Evolutionary conservation across 2,888 invertebrate species (phyloP).

Genomic region (Corythucha ciliata): DNA sequence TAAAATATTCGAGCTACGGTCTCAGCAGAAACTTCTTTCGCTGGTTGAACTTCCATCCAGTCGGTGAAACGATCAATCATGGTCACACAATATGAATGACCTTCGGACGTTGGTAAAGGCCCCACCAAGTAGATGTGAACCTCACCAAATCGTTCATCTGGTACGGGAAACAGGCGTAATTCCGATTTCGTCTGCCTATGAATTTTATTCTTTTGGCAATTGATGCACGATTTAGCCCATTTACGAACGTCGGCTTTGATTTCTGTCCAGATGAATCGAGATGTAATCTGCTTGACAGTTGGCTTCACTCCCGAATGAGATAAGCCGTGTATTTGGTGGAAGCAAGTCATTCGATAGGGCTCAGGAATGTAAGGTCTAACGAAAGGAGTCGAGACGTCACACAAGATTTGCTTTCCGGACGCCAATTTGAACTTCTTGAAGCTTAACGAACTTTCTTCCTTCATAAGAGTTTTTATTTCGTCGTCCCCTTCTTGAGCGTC

Average conservation of each 20-base stretch:
- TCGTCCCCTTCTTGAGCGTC: not conserved
- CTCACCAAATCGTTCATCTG: constrained; percentile 39
- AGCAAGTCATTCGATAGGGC: constrained; percentile 4
- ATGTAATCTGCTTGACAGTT: constrained; percentile 17
- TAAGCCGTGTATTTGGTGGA: constrained; percentile 6
- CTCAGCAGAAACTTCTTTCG: constrained; percentile 40
- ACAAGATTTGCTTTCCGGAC: constrained; percentile 5
- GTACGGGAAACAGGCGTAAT: constrained; percentile 30
- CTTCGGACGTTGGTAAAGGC: constrained; percentile 39
- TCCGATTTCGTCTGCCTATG: constrained; percentile 34
- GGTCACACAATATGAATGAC: constrained; percentile 39
- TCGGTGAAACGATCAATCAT: constrained; percentile 39
- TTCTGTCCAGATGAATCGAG: no score
- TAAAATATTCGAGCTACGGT: constrained; percentile 39
- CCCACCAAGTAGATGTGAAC: constrained; percentile 43
- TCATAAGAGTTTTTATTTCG: not conserved
- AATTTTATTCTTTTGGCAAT: constrained; percentile 39
- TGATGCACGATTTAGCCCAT: constrained; percentile 37
- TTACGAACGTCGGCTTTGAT: constrained; percentile 15
- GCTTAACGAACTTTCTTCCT: not conserved
- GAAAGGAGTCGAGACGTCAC: constrained; percentile 12
- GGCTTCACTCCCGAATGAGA: constrained; percentile 13
- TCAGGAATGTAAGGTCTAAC: constrained; percentile 13
- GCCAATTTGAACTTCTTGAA: not conserved
- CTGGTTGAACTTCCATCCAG: constrained; percentile 41